These are phyloP conservation scores for Lepidiolamprologus cunningtoni DNA, from an alignment of 2,113 vertebrate species.

Conservation along the genomic window DNA sequence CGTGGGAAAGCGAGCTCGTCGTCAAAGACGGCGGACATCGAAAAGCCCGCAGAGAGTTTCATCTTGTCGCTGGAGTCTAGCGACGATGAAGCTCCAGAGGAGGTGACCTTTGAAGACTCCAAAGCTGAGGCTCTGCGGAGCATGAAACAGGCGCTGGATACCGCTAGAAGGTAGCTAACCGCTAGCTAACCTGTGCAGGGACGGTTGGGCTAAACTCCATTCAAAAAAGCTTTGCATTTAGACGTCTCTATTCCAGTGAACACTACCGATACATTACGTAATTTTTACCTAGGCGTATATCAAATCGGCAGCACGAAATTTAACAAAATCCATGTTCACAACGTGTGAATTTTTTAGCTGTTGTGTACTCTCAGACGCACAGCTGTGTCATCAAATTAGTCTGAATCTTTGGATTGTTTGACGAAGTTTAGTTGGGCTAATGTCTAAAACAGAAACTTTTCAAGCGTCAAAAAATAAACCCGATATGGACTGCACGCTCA, in stretches of 20 bases:
- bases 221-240: accelerated
- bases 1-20: slow-evolving; percentile 3
- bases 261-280: accelerated
- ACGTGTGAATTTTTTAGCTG: background rate
- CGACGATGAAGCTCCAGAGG: slow-evolving; percentile 69
- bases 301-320: accelerated
- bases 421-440: background rate
- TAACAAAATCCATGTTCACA: background rate
- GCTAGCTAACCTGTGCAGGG: background rate
- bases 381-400: accelerated
- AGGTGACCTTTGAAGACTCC: slow-evolving; percentile 62
- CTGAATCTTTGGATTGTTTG: background rate
- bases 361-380: background rate
- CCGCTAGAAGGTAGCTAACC: slow-evolving; percentile 42
- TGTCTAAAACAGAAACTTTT: accelerated
- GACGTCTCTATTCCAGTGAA: accelerated
- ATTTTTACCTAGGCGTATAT: accelerated
- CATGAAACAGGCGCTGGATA: slow-evolving; percentile 50
- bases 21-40: background rate
- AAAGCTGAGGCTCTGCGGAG: slow-evolving; percentile 45
- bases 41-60: background rate
- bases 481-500: accelerated
- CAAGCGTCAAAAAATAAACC: background rate
- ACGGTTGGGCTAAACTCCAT: background rate
- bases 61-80: slow-evolving; percentile 9